Percentiles rank a stretch among this genome's conserved stretches.
These are phyloP conservation scores for Hiodon alosoides DNA, from an alignment of 2,113 vertebrate species.

Conservation along the genomic window DNA sequence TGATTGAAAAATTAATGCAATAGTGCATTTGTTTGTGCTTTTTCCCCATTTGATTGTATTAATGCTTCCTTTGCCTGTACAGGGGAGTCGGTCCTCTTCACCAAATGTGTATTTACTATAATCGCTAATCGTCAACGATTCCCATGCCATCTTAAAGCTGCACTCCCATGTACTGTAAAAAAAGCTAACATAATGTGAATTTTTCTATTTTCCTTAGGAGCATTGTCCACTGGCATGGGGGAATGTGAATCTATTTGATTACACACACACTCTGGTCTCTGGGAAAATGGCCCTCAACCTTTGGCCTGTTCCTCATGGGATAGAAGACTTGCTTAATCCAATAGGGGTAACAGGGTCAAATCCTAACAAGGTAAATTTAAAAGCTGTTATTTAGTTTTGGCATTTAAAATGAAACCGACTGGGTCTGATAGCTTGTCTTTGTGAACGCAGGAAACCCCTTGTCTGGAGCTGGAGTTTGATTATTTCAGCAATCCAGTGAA, in stretches of 20 bases:
- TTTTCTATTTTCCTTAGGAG: constrained; percentile 62
- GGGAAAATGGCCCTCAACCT: constrained; percentile 98
- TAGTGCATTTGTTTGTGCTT: too few relatives aligned
- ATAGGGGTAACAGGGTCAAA: constrained; percentile 96
- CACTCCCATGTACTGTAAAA: too few relatives aligned
- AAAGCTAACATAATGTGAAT: background rate
- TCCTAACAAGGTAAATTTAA: constrained; percentile 81
- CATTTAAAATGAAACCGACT: constrained; percentile 3
- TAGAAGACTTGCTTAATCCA: constrained; percentile 93
- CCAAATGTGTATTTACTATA: too few relatives aligned
- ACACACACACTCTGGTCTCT: constrained; percentile 91
- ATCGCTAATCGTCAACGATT: too few relatives aligned
- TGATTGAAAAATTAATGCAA: too few relatives aligned
- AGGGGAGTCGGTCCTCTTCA: too few relatives aligned
- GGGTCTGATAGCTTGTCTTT: background rate
- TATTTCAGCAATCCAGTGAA: constrained; percentile 92
- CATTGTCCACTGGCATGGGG: constrained; percentile 97
- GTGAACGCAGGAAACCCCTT: constrained; percentile 84
- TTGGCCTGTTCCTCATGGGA: constrained; percentile 94
- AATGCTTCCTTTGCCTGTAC: too few relatives aligned
- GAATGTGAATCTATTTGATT: constrained; percentile 97
- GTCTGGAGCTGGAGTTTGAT: constrained; percentile 95
- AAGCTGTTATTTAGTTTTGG: background rate
- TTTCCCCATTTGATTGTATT: too few relatives aligned
- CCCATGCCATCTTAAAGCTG: too few relatives aligned